Evolutionary conservation across 2,888 invertebrate genomes (phyloP).

Genomic region (Elegia similella): DNA sequence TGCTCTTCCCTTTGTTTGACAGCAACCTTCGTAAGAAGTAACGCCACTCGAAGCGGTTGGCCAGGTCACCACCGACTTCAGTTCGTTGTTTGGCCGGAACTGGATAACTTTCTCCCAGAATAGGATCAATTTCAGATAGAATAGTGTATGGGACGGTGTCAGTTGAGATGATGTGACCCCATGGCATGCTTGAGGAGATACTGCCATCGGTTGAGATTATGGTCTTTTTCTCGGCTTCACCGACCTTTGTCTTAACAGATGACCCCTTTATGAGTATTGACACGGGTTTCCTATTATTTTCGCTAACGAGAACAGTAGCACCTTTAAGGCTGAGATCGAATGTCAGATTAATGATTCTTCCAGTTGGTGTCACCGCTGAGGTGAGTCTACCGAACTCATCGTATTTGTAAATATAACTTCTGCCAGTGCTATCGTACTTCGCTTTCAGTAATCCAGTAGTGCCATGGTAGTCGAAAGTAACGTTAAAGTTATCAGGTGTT

Average conservation of each 20-base stretch:
- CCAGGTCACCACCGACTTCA: slow-evolving; percentile 93
- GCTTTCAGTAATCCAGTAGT: slow-evolving; percentile 94
- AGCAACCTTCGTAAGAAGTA: slow-evolving; percentile 92
- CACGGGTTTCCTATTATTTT: slow-evolving; percentile 91
- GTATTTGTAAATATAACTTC: slow-evolving; percentile 96
- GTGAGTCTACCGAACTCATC: slow-evolving; percentile 96
- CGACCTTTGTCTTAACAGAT: slow-evolving; percentile 90
- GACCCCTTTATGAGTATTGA: slow-evolving; percentile 94
- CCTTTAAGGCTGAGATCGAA: slow-evolving; percentile 96
- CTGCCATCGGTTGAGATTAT: slow-evolving; percentile 91
- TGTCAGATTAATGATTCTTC: slow-evolving; percentile 92
- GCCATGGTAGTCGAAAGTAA: slow-evolving; percentile 96
- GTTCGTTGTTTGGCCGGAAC: slow-evolving; percentile 95
- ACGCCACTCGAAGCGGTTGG: slow-evolving; percentile 97
- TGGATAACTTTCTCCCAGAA: slow-evolving; percentile 94
- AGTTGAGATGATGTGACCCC: slow-evolving; percentile 93
- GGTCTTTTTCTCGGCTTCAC: slow-evolving; percentile 91
- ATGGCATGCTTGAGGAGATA: slow-evolving; percentile 89
- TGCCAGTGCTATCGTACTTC: slow-evolving; percentile 93
- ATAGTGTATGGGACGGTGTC: slow-evolving; percentile 96
- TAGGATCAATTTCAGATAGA: slow-evolving; percentile 92
- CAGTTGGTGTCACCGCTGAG: slow-evolving; percentile 96
- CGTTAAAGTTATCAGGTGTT: slow-evolving; percentile 96
- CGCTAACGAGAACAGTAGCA: slow-evolving; percentile 91
- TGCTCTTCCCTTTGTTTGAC: slow-evolving; percentile 82